Conservation (phyloP, 2,888 invertebrate genomes). For the Apotomis betuletana region DNA sequence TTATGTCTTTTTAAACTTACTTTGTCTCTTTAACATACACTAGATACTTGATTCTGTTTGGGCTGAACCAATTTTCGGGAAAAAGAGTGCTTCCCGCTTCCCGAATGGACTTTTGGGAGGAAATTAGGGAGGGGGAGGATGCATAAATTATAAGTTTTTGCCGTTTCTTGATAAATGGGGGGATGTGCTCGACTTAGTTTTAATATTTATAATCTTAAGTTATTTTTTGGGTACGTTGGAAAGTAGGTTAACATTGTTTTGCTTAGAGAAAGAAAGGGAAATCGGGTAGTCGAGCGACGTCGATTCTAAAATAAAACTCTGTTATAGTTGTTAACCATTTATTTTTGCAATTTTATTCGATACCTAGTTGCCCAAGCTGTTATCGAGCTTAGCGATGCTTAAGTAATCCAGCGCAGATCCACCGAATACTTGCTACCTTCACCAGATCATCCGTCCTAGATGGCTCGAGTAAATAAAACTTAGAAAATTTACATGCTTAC, state of each 20-base stretch:
- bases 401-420: too few species aligned
- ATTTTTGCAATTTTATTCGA: background rate
- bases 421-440: too few species aligned
- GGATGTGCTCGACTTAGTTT: constrained; percentile 17
- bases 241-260: constrained; percentile 1
- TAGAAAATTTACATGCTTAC: too few species aligned
- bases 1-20: too few species aligned
- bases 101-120: constrained; percentile 21
- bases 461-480: too few species aligned
- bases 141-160: constrained; percentile 36
- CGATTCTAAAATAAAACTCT: background rate
- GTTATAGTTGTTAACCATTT: background rate
- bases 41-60: background rate
- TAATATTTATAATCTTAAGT: constrained; percentile 24
- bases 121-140: constrained; percentile 29
- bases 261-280: background rate
- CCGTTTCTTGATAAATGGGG: constrained; percentile 27
- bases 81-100: background rate
- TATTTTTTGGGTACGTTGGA: background rate
- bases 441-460: too few species aligned
- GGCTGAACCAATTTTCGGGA: background rate
- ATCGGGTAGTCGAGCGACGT: background rate
- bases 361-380: too few species aligned
- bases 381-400: too few species aligned
- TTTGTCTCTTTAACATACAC: background rate